Evolutionary conservation across 2,888 invertebrate species (phyloP), one percentile per base, ranked within the genome.

Genomic region (Rhagonycha lutea): DNA sequence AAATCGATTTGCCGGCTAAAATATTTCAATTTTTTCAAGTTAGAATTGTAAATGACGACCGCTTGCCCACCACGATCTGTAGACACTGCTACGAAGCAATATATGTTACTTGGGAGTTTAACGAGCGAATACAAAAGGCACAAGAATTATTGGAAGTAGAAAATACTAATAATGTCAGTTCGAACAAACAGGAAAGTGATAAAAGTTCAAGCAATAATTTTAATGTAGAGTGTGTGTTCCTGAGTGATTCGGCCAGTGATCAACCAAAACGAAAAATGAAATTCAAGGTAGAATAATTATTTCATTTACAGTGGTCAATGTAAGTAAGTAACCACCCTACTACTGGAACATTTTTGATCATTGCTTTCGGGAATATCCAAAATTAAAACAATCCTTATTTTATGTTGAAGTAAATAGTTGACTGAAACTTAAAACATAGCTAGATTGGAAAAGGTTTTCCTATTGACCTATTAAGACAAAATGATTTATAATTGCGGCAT

Each of bases 11-110:
- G 72, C 78, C 83, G 14, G 81, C 82, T 28, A 85, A 85, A 80
- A 85, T 87, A 70, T 82, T 85, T 61, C 84, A 85, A 47, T 84
- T 88, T 77, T 88, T 88, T 79, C 85, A 87, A 80, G 81, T 88
- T 28, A 86, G 85, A 82, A 83, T 88, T 69, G 76, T 80, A 70
- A 82, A 81, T 14, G 76, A 80, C 10, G 88, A 88, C 79, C 82
- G 82, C 78, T 80, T 88, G 65, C 86, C 88, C 3, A 83, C 84
- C 18, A 82, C 83, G 68, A 82, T 86, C 11, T 88, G 88, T 76
- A 81, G 82, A 23, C 80, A 83, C 14, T 88, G 88, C 81, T 84
- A 83, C 72, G 86, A 87, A 74, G 85, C 84, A 71, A 87, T 87
- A 14, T 84, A 86, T 69, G 83, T 82, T 72, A 86, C 85, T 12